A percentile compares a stretch with the other conserved stretches of the same genome.
Evolutionary conservation across 2,888 invertebrate genomes (phyloP).

Genomic region (Stramonita haemastoma): DNA sequence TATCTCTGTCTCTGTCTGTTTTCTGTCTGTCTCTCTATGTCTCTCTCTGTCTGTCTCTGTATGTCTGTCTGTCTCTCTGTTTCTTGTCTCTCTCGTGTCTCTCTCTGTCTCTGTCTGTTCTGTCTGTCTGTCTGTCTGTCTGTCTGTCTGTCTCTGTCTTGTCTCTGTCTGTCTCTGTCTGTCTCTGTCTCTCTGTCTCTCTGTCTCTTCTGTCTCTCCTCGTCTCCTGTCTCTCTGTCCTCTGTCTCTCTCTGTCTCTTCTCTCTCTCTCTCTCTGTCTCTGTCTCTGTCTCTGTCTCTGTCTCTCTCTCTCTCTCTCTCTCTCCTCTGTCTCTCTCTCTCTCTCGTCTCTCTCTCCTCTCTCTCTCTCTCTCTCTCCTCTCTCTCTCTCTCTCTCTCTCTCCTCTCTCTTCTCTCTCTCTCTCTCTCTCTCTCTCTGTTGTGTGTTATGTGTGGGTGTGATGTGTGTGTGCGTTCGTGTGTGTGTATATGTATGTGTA

Average conservation of each 20-base stretch:
- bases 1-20: neutral
- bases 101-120: too few species aligned
- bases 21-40: neutral
- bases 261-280: neutral
- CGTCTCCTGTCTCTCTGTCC: too few species aligned
- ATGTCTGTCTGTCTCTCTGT: too few species aligned
- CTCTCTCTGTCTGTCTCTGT: neutral
- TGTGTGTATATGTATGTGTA: neutral
- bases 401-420: neutral
- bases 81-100: too few species aligned
- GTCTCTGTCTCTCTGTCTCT: too few species aligned
- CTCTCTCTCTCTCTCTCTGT: neutral
- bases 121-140: conserved; percentile 20
- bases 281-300: too few species aligned
- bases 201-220: too few species aligned
- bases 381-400: neutral
- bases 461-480: neutral
- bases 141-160: conserved; percentile 25
- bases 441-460: too few species aligned
- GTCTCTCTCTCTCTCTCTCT: neutral
- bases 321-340: neutral
- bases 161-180: neutral
- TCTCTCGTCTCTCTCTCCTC: neutral
- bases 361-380: neutral
- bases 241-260: too few species aligned